These are phyloP conservation scores for Parazoanthus swiftii DNA, from an alignment of 92 coral and sea anemone species.

Conservation along the genomic window DNA sequence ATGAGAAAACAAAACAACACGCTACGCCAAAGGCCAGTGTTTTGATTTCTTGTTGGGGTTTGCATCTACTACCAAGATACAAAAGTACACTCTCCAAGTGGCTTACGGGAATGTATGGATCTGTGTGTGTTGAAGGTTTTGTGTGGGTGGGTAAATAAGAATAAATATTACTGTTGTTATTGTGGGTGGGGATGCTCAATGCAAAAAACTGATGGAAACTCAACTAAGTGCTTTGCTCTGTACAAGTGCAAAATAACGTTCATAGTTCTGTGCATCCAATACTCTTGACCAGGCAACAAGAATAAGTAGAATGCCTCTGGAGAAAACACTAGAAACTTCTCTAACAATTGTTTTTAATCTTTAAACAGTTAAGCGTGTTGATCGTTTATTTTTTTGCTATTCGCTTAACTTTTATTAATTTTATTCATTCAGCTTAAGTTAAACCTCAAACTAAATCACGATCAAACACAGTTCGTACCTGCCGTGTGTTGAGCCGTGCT, in stretches of 20 bases:
- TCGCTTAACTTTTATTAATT: not conserved
- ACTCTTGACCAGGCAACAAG: not conserved
- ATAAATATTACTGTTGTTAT: no score
- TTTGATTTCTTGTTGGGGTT: no score
- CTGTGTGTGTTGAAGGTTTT: no score
- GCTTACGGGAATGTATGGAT: not conserved
- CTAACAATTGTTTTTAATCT: not conserved
- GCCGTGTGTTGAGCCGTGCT: not conserved
- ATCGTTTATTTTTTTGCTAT: not conserved
- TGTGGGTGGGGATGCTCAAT: not conserved
- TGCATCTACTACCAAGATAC: no score
- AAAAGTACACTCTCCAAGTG: no score
- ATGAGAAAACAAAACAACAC: not conserved
- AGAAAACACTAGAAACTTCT: not conserved
- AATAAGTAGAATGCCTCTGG: not conserved
- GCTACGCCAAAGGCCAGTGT: not conserved
- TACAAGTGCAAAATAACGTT: not conserved
- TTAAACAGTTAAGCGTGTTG: not conserved
- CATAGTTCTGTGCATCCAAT: not conserved
- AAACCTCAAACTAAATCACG: not conserved
- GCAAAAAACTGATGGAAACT: no score
- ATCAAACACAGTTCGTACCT: not conserved
- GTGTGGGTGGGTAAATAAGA: no score
- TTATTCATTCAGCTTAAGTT: not conserved
- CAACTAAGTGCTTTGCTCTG: not conserved